A percentile compares a stretch with the other conserved stretches of the same genome.
Conservation (phyloP, 2,113 vertebrate species). For the Pelvicachromis taeniatus region DNA sequence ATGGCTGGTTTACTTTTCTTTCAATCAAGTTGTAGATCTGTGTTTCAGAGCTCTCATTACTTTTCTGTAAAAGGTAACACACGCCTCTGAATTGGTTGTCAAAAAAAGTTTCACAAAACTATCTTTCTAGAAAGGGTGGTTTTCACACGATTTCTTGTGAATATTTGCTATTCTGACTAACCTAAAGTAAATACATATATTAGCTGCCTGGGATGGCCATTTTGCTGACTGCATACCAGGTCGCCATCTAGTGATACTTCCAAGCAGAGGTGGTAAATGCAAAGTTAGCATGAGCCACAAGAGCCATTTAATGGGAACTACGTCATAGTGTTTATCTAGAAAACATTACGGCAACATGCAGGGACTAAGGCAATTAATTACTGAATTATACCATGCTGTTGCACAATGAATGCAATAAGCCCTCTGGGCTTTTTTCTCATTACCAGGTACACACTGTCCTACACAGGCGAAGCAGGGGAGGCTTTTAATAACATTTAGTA, state of each 20-base stretch:
- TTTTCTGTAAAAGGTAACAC: background rate
- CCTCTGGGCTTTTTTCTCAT: constrained; percentile 57
- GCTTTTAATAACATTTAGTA: constrained; percentile 67
- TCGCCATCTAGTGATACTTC: background rate
- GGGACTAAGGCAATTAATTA: constrained; percentile 62
- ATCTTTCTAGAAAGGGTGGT: background rate
- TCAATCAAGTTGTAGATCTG: background rate
- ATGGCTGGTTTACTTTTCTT: background rate
- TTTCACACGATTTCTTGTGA: background rate
- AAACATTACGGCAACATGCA: constrained; percentile 37
- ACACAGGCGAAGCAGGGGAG: constrained; percentile 11
- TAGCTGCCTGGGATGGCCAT: background rate
- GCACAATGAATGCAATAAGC: constrained; percentile 35
- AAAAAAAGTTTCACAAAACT: background rate
- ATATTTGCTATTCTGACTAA: background rate
- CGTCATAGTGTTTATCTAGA: constrained; percentile 42
- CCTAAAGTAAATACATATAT: background rate
- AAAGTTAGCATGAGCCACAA: background rate
- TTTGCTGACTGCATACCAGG: background rate
- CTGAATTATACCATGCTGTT: constrained; percentile 49
- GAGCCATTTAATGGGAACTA: background rate
- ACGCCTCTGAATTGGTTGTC: background rate
- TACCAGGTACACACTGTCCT: constrained; percentile 60
- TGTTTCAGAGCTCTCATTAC: background rate
- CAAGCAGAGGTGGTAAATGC: background rate